A percentile compares a stretch with the other conserved stretches of the same genome.
Evolutionary conservation across 2,113 vertebrate species (phyloP).

Genomic region (Apodemus sylvaticus): DNA sequence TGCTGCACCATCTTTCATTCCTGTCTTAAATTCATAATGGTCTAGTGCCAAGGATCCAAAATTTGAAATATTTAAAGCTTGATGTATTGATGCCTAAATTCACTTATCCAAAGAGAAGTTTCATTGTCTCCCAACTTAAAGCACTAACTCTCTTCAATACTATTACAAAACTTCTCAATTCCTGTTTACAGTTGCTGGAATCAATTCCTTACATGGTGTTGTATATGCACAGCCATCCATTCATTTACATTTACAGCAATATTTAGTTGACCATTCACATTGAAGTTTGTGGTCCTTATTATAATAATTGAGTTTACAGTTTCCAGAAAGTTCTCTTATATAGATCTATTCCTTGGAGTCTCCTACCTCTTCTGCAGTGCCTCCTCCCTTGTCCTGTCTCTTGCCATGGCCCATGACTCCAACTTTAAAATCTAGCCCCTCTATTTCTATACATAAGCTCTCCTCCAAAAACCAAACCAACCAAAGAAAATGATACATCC

Average conservation of each 20-base stretch:
- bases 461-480: no score
- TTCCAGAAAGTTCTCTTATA: neutral
- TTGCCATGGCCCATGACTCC: no score
- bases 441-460: no score
- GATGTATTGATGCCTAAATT: neutral
- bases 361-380: no score
- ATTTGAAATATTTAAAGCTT: neutral
- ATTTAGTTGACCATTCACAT: neutral
- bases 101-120: neutral
- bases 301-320: neutral
- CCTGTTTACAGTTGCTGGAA: neutral
- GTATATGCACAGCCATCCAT: neutral
- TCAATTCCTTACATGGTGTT: neutral
- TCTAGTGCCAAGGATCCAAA: neutral
- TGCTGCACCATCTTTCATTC: neutral
- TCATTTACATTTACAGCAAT: neutral
- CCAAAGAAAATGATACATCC: neutral
- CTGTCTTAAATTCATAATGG: fast-evolving
- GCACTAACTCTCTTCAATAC: neutral
- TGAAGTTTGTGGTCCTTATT: neutral
- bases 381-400: no score
- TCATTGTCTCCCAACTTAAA: neutral
- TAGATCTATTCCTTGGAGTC: no score
- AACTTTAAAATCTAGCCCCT: no score
- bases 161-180: neutral